Base-by-base conservation (phyloP, 2,797 vertebrate genomes). In the Enteromius argenteus region DNA sequence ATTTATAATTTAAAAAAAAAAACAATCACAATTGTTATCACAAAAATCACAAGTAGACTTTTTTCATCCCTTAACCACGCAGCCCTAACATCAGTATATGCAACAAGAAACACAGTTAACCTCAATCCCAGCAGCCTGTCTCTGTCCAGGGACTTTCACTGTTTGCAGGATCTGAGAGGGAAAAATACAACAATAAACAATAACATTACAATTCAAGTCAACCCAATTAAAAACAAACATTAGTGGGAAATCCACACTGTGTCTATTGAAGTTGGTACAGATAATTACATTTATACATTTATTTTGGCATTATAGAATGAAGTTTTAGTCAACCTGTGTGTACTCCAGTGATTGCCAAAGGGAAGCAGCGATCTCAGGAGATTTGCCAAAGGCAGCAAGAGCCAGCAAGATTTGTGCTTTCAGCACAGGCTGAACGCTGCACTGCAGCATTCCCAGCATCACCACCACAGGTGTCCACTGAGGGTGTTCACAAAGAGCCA, bases 321-420 rank as follows among this genome's bases (percentile, higher is more conserved):
- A 37, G 11, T 27, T 42, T 9, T 32, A 15, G 1, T 85, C 69
- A 60, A 98, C 98, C 97, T 99, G 98, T 3, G 98, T 97, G 81
- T 98, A 99, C 86, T 99, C 98, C 92, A 99, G 89, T 0, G 98
- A 99, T 81, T 99, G 98, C 98, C 98, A 99, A 64, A 99, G 96
- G 0, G 98, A 98, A 86, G 98, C 96, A 35, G 98, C 98, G 19
- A 99, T 96, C 92, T 99, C 98, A 3, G 98, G 98, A n/a, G 98
- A 99, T 91, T 96, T 99, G 84, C 97, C 97, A 84, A 99, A 99
- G n/a, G 97, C 97, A 39, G 97, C 95, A 71, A 99, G 94, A 13
- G 96, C 96, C 86, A 93, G 95, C 79, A 99, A 92, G 0, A 99
- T 84, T 80, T 99, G 97, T 0, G 96, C 97, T 92, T 99, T 99